Conservation (phyloP, 2,113 vertebrate species). For the Psophia crepitans region DNA sequence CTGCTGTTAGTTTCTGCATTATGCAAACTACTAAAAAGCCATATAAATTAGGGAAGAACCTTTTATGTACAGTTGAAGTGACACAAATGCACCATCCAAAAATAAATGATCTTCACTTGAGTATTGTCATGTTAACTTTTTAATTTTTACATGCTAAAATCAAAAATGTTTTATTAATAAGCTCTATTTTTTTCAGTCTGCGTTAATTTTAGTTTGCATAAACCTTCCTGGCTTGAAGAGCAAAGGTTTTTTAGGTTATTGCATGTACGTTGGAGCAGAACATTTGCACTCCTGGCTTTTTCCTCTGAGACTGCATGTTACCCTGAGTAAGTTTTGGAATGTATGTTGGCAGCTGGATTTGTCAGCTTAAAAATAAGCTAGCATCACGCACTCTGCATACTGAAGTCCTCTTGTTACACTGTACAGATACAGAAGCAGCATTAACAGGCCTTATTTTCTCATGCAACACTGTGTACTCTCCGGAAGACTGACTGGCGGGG, state of each 20-base stretch:
- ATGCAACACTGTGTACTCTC: background rate
- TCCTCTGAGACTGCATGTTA: background rate
- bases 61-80: slow-evolving; percentile 41
- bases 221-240: background rate
- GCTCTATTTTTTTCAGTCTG: background rate
- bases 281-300: background rate
- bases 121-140: slow-evolving; percentile 35
- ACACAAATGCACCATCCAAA: slow-evolving; percentile 1
- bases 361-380: background rate
- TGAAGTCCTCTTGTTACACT: background rate
- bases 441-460: background rate
- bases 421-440: background rate
- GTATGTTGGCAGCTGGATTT: background rate
- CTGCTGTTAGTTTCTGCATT: slow-evolving; percentile 8
- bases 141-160: background rate
- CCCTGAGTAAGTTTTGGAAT: background rate
- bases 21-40: slow-evolving; percentile 46
- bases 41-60: slow-evolving; percentile 36
- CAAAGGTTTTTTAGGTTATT: background rate
- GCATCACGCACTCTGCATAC: background rate
- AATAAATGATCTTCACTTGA: slow-evolving; percentile 30
- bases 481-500: background rate
- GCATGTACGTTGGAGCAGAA: background rate
- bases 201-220: background rate
- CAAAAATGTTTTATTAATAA: slow-evolving; percentile 44